phyloP scores from a whole-genome alignment of 2,888 invertebrate species.

The Hirudinaria manillensis region DNA sequence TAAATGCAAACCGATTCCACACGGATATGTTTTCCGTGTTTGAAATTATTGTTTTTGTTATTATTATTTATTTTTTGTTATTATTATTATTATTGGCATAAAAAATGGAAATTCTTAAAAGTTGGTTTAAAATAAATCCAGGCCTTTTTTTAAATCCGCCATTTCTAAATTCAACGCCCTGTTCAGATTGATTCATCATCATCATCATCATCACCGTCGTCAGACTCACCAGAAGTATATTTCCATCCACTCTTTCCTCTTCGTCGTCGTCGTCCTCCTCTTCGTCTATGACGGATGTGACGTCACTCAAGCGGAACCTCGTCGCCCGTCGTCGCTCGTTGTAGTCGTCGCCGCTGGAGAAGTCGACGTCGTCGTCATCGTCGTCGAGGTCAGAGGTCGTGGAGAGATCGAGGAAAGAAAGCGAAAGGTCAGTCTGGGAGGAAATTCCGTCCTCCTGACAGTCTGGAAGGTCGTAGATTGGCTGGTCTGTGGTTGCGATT shows the following conservation, averaged over 20 bases:
- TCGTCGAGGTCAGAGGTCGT: neutral
- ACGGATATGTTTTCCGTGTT: too few relatives aligned
- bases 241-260: neutral
- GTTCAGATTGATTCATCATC: neutral
- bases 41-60: too few relatives aligned
- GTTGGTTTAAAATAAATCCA: neutral
- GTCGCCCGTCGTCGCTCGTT: neutral
- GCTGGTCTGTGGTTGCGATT: neutral
- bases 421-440: slow-evolving; percentile 17
- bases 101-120: neutral
- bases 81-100: too few relatives aligned
- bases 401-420: slow-evolving; percentile 20
- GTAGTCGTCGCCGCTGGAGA: slow-evolving; percentile 9
- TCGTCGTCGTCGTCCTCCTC: neutral
- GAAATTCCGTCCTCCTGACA: neutral
- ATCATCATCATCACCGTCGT: neutral
- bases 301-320: neutral
- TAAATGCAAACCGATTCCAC: too few relatives aligned
- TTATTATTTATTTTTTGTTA: too few relatives aligned
- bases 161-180: too few relatives aligned
- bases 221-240: neutral
- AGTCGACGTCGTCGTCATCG: slow-evolving; percentile 19
- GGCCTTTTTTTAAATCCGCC: too few relatives aligned
- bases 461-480: neutral
- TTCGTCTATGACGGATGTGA: neutral